Base-by-base conservation (phyloP, 2,113 vertebrate genomes). In the Chaetura pelagica region DNA sequence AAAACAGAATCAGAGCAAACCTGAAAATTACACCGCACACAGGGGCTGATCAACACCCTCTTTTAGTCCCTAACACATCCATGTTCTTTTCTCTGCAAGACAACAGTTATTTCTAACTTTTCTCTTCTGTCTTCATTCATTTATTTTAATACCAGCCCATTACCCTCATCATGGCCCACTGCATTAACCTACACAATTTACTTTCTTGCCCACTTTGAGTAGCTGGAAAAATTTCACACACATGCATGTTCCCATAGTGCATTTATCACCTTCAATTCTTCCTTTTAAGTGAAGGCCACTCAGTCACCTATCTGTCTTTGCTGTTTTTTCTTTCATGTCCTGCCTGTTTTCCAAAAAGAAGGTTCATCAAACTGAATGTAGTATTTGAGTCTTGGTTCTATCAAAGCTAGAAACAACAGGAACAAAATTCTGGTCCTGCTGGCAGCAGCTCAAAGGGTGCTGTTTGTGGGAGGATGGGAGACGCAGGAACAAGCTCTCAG, bases 141-240 rank as follows among this genome's bases (percentile, higher is more conserved):
- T 86, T 64, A 64, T 85, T 91, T 92, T 69, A 81, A 57, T 22
- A 81, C 38, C 61, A 95, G 68, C 38, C 90, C 85, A 81, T 90
- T 93, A 67, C 59, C 34, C 58, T 87, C 86, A 88, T 44, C 67
- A 76, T 34, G 61, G 67, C 32, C 83, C 92, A 94, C 0, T 89
- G 90, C 93, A 96, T 80, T 93, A 95, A 88, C 82, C 73, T 66
- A 87, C 58, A 91, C 35, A 61, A 94, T 85, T 91, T 91, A 67
- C 87, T 77, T 88, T 57, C 89, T 86, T 46, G 46, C 23, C 61
- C 54, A 48, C 77, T 89, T 74, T 40, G 69, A 89, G 2, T 84
- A 76, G 72, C 64, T 68, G 49, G 58, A 78, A 81, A 63, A 64
- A 32, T 78, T 64, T 93, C 81, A 75, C 77, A 76, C 61, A 46